These are phyloP conservation scores for Paedocypris sp. DNA, from an alignment of 2,113 vertebrate species.

Conservation along the genomic window DNA sequence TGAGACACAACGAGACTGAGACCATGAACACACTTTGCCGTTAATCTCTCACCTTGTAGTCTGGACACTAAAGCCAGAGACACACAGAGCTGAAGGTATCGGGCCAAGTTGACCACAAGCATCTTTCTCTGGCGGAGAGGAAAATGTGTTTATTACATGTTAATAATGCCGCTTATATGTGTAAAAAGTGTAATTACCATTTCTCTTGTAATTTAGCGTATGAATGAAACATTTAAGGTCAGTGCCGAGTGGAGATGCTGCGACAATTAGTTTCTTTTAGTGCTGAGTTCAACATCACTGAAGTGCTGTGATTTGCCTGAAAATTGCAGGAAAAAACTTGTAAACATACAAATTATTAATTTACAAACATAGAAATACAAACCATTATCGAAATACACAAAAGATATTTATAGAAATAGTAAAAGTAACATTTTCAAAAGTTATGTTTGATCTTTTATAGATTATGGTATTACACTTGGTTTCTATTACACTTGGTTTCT, in stretches of 20 bases:
- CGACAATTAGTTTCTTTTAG: background rate
- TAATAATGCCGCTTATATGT: no score
- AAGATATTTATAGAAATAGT: no score
- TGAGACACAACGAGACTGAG: constrained; percentile 32
- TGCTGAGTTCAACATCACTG: background rate
- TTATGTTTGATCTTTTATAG: no score
- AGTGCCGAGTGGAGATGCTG: background rate
- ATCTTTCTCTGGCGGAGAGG: constrained; percentile 41
- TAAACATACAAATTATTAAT: background rate
- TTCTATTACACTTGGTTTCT: no score
- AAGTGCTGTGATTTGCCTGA: background rate
- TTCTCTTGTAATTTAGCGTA: background rate
- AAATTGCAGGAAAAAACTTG: background rate
- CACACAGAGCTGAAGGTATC: constrained; percentile 49
- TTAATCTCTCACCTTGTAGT: constrained; percentile 48
- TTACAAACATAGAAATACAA: no score
- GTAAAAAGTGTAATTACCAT: background rate
- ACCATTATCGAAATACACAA: no score
- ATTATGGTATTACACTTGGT: no score
- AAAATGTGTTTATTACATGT: no score
- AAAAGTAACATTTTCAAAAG: no score
- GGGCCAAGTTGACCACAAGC: constrained; percentile 35
- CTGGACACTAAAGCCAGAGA: constrained; percentile 45
- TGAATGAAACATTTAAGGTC: constrained; percentile 2
- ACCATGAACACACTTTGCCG: background rate